These are phyloP conservation scores for Microchrysa polita DNA, from an alignment of 2,888 invertebrate species.

Conservation along the genomic window DNA sequence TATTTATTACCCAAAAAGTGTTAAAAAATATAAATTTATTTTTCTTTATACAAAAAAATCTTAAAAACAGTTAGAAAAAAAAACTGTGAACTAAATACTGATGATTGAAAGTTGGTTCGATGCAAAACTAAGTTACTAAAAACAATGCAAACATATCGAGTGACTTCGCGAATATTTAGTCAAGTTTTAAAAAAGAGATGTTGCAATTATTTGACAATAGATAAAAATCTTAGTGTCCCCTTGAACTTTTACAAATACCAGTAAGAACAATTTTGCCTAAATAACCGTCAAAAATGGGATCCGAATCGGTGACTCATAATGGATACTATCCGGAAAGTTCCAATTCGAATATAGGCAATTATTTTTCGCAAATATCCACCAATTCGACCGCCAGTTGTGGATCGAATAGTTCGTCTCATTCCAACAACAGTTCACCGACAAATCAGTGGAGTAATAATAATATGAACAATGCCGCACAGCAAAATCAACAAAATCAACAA, in stretches of 20 bases:
- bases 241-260: background rate
- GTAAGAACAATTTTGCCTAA: background rate
- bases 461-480: constrained; percentile 21
- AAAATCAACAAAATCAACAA: constrained; percentile 32
- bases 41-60: background rate
- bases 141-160: constrained; percentile 10
- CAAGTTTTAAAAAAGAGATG: constrained; percentile 1
- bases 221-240: background rate
- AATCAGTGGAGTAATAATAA: constrained; percentile 46
- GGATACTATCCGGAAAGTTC: constrained; percentile 61
- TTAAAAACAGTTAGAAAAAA: constrained; percentile 4
- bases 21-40: constrained; percentile 12
- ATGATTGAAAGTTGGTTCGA: background rate
- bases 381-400: constrained; percentile 10
- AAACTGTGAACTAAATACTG: constrained; percentile 11
- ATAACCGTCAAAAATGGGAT: constrained; percentile 49
- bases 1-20: background rate
- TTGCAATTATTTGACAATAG: constrained; percentile 22
- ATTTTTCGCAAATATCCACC: constrained; percentile 55
- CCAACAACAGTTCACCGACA: constrained; percentile 25
- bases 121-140: background rate
- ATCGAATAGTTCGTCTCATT: background rate
- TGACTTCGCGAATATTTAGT: background rate
- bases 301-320: constrained; percentile 56
- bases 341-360: constrained; percentile 58